phyloP scores from a whole-genome alignment of 2,888 invertebrate genomes.

The Epistrophella euchroma region DNA sequence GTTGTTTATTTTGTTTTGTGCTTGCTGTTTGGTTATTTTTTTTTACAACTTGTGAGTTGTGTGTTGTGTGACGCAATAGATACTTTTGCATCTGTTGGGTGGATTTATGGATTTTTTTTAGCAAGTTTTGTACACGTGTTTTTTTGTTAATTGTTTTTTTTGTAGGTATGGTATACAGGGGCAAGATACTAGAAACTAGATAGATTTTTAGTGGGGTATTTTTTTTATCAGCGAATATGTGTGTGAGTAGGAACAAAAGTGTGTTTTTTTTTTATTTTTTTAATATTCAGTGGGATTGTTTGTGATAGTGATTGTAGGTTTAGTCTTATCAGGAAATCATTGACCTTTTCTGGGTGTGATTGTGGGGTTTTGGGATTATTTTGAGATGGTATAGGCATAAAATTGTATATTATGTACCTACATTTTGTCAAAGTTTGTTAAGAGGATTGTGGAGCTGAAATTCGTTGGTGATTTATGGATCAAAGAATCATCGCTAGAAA shows the following conservation, averaged over 20 bases:
- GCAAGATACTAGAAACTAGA: conserved; percentile 5
- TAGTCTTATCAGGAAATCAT: conserved; percentile 72
- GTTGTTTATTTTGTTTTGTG: background rate
- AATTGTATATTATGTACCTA: conserved; percentile 22
- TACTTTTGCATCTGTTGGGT: conserved; percentile 46
- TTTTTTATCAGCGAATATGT: conserved; percentile 34
- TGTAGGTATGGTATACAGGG: background rate
- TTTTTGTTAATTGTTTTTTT: conserved; percentile 10
- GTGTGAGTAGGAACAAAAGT: conserved; percentile 15
- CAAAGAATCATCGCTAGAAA: no score
- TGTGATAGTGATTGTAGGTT: conserved; percentile 29
- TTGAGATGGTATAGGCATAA: background rate
- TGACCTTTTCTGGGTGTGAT: conserved; percentile 63
- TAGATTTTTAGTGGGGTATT: conserved; percentile 27
- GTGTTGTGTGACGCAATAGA: conserved; percentile 55
- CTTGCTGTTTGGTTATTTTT: background rate
- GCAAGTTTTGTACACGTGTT: conserved; percentile 28
- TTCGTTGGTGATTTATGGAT: background rate
- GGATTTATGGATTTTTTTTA: conserved; percentile 47
- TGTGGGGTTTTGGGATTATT: background rate
- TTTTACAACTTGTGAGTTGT: conserved; percentile 9
- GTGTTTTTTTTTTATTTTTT: background rate
- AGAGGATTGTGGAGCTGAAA: background rate
- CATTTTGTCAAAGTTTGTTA: conserved; percentile 10
- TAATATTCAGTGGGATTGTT: background rate